Evolutionary conservation across 1,140 invertebrate genomes (phyloP).

Genomic region (Mamestra configurata): DNA sequence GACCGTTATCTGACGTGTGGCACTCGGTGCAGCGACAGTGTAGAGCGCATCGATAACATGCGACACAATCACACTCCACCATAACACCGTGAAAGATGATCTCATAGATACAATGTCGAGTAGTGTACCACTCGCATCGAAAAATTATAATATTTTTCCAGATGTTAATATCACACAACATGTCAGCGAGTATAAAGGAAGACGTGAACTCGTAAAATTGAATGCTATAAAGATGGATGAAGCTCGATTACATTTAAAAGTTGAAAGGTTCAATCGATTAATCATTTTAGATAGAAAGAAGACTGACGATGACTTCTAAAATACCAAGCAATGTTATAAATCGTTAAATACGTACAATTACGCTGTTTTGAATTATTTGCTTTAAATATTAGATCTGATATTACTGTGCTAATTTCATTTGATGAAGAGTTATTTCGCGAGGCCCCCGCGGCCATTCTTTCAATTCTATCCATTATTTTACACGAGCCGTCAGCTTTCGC

Average conservation of each 20-base stretch:
- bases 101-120: conserved; percentile 34
- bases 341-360: conserved; percentile 51
- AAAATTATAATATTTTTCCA: conserved; percentile 50
- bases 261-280: conserved; percentile 59
- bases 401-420: conserved; percentile 51
- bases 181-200: conserved; percentile 25
- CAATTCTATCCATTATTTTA: conserved; percentile 53
- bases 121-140: conserved; percentile 2
- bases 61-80: conserved; percentile 51
- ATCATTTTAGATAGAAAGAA: conserved; percentile 53
- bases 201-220: conserved; percentile 39
- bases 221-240: conserved; percentile 59
- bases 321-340: conserved; percentile 29
- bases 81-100: conserved; percentile 52
- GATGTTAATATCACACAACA: conserved; percentile 40
- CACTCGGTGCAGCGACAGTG: conserved; percentile 62
- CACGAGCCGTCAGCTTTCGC: conserved; percentile 28
- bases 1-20: conserved; percentile 75
- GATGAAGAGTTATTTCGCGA: conserved; percentile 47
- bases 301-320: conserved; percentile 37
- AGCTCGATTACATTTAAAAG: conserved; percentile 52
- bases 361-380: not conserved
- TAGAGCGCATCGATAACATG: conserved; percentile 68
- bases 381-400: conserved; percentile 3
- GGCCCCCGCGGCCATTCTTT: conserved; percentile 49